These are phyloP conservation scores for Aromia moschata DNA, from an alignment of 2,888 invertebrate species.

Conservation along the genomic window DNA sequence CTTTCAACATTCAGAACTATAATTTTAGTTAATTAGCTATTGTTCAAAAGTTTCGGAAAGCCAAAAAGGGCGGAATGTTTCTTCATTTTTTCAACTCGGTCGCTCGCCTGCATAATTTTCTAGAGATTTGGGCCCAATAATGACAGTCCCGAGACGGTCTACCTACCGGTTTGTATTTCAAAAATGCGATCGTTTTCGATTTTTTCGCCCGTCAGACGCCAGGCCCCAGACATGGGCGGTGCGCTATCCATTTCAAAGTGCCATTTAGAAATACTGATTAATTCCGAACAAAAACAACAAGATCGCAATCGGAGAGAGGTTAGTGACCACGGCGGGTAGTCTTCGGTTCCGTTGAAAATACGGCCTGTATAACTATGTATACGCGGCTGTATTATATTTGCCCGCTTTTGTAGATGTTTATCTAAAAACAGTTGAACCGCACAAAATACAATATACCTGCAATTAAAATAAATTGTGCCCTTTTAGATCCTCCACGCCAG, in stretches of 20 bases:
- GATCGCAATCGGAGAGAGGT: slow-evolving; percentile 32
- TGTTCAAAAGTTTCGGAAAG: too few relatives aligned
- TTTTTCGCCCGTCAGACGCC: slow-evolving; percentile 23
- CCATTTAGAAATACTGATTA: slow-evolving; percentile 39
- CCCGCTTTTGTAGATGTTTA: slow-evolving; percentile 19
- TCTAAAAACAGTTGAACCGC: slow-evolving; percentile 27
- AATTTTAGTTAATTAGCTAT: too few relatives aligned
- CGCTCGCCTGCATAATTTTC: too few relatives aligned
- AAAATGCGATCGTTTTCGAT: slow-evolving; percentile 11
- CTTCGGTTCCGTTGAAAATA: slow-evolving; percentile 11
- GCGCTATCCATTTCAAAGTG: slow-evolving; percentile 34
- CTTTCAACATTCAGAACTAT: too few relatives aligned
- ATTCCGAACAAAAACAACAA: slow-evolving; percentile 38
- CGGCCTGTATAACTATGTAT: neutral
- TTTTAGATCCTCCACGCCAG: slow-evolving; percentile 3
- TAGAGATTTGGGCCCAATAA: too few relatives aligned
- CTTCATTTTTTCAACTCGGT: too few relatives aligned
- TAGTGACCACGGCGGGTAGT: slow-evolving; percentile 15
- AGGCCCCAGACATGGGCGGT: slow-evolving; percentile 27
- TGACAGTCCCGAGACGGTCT: slow-evolving; percentile 16
- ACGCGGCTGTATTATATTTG: slow-evolving; percentile 7
- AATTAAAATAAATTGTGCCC: slow-evolving; percentile 25
- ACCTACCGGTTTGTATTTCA: slow-evolving; percentile 20
- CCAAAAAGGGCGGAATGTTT: too few relatives aligned
- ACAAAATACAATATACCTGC: slow-evolving; percentile 23